Percentiles rank a stretch among this genome's conserved stretches.
Conservation (phyloP, 1,140 invertebrate genomes). For the Diorhabda carinulata region DNA sequence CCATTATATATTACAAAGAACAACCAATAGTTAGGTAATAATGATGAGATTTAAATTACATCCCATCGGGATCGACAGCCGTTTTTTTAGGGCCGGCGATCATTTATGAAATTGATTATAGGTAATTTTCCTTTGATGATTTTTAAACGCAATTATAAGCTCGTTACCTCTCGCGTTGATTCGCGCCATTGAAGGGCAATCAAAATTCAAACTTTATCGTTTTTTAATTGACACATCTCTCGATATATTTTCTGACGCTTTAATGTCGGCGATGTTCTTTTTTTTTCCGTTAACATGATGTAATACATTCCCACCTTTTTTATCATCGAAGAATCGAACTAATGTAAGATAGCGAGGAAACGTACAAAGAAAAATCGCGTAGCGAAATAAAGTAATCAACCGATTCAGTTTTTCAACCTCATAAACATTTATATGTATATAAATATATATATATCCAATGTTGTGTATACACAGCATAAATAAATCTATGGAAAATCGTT, state of each 20-base stretch:
- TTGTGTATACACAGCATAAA: conserved; percentile 3
- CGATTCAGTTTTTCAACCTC: too few species aligned
- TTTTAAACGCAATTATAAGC: conserved; percentile 36
- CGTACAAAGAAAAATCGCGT: too few species aligned
- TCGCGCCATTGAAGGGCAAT: conserved; percentile 15
- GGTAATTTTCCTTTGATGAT: conserved; percentile 35
- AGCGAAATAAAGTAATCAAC: too few species aligned
- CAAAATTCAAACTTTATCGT: conserved; percentile 17
- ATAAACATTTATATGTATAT: too few species aligned
- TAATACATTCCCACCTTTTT: too few species aligned
- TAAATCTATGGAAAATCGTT: conserved; percentile 27
- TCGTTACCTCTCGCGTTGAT: conserved; percentile 27
- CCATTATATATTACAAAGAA: conserved; percentile 10
- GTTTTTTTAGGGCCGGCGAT: conserved; percentile 25
- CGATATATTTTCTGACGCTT: conserved; percentile 6
- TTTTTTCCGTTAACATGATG: too few species aligned
- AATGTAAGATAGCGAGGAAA: too few species aligned
- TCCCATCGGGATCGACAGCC: conserved; percentile 24
- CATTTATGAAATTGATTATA: conserved; percentile 36
- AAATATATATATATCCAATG: background rate
- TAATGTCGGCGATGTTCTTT: too few species aligned
- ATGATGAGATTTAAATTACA: conserved; percentile 38
- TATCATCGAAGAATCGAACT: too few species aligned
- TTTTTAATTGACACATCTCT: conserved; percentile 30
- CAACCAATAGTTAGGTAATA: conserved; percentile 20